phyloP scores from a whole-genome alignment of 2,797 vertebrate genomes.

The Chaunax sp. region DNA sequence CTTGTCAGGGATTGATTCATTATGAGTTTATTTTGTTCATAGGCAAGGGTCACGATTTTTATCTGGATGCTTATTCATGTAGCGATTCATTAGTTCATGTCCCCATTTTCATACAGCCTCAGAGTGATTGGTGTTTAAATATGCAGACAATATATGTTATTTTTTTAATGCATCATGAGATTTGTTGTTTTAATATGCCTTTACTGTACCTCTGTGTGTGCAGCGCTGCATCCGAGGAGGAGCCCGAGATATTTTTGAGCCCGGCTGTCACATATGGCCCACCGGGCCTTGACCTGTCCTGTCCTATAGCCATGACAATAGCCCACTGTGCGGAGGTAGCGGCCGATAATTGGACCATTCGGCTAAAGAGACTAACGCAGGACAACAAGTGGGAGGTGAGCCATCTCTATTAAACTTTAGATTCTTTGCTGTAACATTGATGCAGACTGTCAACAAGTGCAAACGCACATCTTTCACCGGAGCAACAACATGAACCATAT shows the following conservation, averaged over 20 bases:
- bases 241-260: constrained; percentile 88
- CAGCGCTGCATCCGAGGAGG: constrained; percentile 84
- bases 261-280: constrained; percentile 93
- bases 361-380: constrained; percentile 86
- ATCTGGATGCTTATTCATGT: constrained; percentile 28
- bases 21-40: constrained; percentile 66
- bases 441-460: constrained; percentile 19
- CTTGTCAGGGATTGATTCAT: constrained; percentile 77
- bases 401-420: background rate
- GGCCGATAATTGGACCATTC: constrained; percentile 89
- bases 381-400: constrained; percentile 95
- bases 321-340: constrained; percentile 90
- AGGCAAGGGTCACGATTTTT: constrained; percentile 44
- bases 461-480: constrained; percentile 16
- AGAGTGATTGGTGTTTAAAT: background rate
- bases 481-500: constrained; percentile 45
- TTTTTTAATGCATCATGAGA: too few species aligned
- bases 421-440: background rate
- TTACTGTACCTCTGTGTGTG: constrained; percentile 1
- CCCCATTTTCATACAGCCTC: constrained; percentile 5
- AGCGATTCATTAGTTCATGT: constrained; percentile 29
- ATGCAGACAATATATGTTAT: background rate
- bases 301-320: constrained; percentile 90
- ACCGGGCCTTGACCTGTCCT: constrained; percentile 86
- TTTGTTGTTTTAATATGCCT: constrained; percentile 1